Evolutionary conservation across 2,888 invertebrate species (phyloP), one percentile per base, ranked within the genome.

Genomic region (Cosmorhoe ocellata): DNA sequence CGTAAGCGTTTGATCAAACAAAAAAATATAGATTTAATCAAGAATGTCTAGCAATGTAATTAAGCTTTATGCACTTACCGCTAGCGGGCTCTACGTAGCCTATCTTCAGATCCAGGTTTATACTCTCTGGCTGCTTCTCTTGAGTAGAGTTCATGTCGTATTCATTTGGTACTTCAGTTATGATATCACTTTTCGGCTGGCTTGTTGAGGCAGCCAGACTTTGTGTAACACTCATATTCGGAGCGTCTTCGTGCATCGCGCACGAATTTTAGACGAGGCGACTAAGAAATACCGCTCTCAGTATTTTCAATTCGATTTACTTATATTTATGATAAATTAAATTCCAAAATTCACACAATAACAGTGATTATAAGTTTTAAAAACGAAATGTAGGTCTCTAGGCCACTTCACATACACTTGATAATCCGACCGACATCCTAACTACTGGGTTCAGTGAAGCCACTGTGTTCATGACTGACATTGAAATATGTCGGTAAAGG

Each of bases 381-480:
- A 80, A 86, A 81, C 82, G 81, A 84, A 94, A 95, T 94, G 94
- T 95, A 95, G 95, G 95, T 95, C 94, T 95, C 93, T 95, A 94
- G 95, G 95, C 94, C 95, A 95, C 94, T 94, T 93, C 93, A 93
- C 94, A 94, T 94, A 94, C 93, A 88, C 94, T 94, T 92, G 93
- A 92, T 93, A 93, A 92, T 93, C 92, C 92, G 92, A 92, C 93
- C 92, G 92, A 93, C 93, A 92, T n/a, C n/a, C n/a, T 92, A 90
- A 93, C 93, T 48, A 43, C 52, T 52, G 43, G 48, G 92, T 90
- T 93, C 94, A 93, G 93, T 91, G 85, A 87, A 92, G 89, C 91
- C 90, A 91, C 93, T 88, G 87, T 89, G 84, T 90, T 92, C 92
- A 92, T 92, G 91, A 91, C 90, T 91, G 91, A 91, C 91, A 91